Base-by-base conservation (phyloP, 2,113 vertebrate genomes). In the Vombatus ursinus region DNA sequence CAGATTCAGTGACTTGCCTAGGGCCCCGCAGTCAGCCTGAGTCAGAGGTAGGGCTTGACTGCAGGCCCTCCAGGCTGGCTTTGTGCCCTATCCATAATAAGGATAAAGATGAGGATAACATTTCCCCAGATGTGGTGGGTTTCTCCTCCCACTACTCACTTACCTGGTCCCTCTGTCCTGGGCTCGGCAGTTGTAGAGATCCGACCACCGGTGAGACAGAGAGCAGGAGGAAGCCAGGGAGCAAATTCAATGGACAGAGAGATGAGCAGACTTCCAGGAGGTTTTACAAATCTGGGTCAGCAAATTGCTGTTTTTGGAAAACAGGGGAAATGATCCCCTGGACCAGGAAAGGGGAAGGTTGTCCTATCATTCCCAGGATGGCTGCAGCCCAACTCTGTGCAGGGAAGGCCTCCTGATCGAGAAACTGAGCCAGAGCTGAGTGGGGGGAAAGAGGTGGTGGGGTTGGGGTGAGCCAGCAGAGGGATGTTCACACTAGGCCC, bases 291-390 rank as follows among this genome's bases (percentile, higher is more conserved):
- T 94, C 52, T 96, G 23, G 14, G 25, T 94, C 89, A 96, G 2
- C 2, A 95, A 91, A 93, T 90, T 96, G 19, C 26, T 94, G 37
- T 93, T 97, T 97, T 94, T n/a, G 49, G 52, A 90, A 95, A 96
- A 94, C 12, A 53, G 9, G 37, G 47, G 14, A 93, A 93, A 91
- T 96, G 11, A 92, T 68, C 44, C 92, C 84, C 49, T 11, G 47
- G 54, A 61, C 52, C 26, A 10, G 92, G 92, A 95, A 97, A 93
- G 23, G 11, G 14, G 50, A 93, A 97, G 61, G 52, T 89, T 96
- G 89, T 92, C 11, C 54, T 94, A 19, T 93, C 26, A 54, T 93
- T 77, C 92, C 92, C 47, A 26, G 57, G 31, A n/a, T 24, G 47
- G n/a, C 19, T 23, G 12, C n/a, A 1, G n/a, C 28, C 23, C 47